A percentile compares a stretch with the other conserved stretches of the same genome.
Evolutionary conservation across 2,888 invertebrate genomes (phyloP).

Genomic region (Gnatocerus cornutus): DNA sequence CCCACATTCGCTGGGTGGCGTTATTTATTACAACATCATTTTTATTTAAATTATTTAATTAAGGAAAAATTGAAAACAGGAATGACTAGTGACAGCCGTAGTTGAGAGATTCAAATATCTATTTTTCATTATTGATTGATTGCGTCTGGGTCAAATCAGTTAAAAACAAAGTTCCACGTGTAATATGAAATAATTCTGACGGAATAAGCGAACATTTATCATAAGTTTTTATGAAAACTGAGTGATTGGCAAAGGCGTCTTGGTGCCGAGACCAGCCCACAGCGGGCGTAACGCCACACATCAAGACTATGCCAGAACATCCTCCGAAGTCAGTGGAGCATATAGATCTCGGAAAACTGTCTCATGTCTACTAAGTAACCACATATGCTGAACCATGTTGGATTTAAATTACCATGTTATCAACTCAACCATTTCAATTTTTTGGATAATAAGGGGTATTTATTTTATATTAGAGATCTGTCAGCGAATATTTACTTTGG

Average conservation of each 20-base stretch:
- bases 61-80: too few relatives aligned
- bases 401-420: slow-evolving; percentile 46
- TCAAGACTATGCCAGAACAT: slow-evolving; percentile 61
- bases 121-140: too few relatives aligned
- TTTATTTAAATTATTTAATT: too few relatives aligned
- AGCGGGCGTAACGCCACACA: slow-evolving; percentile 62
- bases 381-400: slow-evolving; percentile 46
- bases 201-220: slow-evolving; percentile 37
- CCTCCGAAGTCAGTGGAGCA: slow-evolving; percentile 60
- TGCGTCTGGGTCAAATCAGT: too few relatives aligned
- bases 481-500: too few relatives aligned
- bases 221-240: slow-evolving; percentile 29
- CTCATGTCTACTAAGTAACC: slow-evolving; percentile 51
- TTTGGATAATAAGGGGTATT: too few relatives aligned
- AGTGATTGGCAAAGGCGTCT: slow-evolving; percentile 58
- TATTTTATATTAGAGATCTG: too few relatives aligned
- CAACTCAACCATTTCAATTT: slow-evolving; percentile 39
- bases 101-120: too few relatives aligned
- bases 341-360: slow-evolving; percentile 59
- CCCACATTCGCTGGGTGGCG: neutral
- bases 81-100: too few relatives aligned
- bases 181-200: neutral
- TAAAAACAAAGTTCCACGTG: too few relatives aligned
- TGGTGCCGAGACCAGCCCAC: slow-evolving; percentile 61
- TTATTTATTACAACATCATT: too few relatives aligned